A percentile compares a stretch with the other conserved stretches of the same genome.
These are phyloP conservation scores for Solea senegalensis DNA, from an alignment of 2,113 vertebrate genomes.

Conservation along the genomic window DNA sequence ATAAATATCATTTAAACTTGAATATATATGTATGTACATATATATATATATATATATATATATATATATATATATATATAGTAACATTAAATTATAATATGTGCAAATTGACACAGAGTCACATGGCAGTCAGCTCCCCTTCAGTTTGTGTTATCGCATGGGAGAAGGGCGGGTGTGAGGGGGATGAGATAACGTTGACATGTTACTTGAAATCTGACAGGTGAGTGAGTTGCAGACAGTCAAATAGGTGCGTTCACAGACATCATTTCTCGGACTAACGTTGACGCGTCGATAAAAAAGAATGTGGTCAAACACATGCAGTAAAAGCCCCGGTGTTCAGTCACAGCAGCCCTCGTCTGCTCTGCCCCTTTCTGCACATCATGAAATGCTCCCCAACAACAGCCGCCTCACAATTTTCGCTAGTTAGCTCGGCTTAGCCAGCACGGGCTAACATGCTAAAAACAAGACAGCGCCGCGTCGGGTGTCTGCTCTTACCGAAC, in stretches of 20 bases:
- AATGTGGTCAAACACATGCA: neutral
- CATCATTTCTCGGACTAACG: neutral
- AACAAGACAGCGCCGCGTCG: conserved; percentile 63
- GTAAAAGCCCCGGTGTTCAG: neutral
- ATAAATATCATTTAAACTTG: no score
- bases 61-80: neutral
- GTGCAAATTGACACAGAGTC: neutral
- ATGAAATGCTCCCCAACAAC: conserved; percentile 43
- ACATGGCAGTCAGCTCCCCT: neutral
- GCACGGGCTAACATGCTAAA: conserved; percentile 70
- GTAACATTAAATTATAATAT: neutral
- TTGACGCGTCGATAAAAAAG: rapidly evolving
- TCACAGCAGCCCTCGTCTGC: neutral
- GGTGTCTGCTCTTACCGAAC: conserved; percentile 56
- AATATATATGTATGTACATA: no score
- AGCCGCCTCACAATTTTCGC: conserved; percentile 52
- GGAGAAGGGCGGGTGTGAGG: conserved; percentile 43
- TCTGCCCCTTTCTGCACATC: conserved; percentile 21
- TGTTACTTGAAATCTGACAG: conserved; percentile 69
- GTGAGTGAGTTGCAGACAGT: conserved; percentile 47
- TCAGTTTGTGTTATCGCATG: conserved; percentile 2
- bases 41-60: neutral
- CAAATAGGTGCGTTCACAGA: no score
- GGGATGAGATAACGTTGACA: conserved; percentile 37
- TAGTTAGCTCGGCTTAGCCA: conserved; percentile 46